Conservation (phyloP, 2,797 vertebrate species). For the Pseudochirops cupreus region DNA sequence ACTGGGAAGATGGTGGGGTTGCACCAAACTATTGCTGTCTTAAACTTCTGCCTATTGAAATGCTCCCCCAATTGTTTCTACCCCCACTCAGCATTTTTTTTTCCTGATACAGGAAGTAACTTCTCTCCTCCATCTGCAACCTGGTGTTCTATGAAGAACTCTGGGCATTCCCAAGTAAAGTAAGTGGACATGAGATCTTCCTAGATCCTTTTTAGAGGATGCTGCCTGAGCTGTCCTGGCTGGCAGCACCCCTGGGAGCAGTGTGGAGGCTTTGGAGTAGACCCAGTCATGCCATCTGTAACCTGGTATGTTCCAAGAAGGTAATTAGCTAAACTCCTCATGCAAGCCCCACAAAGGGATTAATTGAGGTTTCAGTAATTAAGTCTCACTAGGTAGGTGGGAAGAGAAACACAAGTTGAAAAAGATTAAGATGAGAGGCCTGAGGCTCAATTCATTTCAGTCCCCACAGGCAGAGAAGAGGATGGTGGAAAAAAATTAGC, state of each 20-base stretch:
- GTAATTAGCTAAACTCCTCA: conserved; percentile 68
- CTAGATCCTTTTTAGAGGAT: neutral
- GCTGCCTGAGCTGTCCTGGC: neutral
- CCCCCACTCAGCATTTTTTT: neutral
- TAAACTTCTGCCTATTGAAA: neutral
- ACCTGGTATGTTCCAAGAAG: conserved; percentile 15
- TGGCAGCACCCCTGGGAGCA: neutral
- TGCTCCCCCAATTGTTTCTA: neutral
- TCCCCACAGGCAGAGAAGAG: fast-evolving
- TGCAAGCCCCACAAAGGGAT: conserved; percentile 40
- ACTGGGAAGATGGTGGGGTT: neutral
- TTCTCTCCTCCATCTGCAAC: neutral
- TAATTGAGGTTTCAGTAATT: conserved; percentile 65
- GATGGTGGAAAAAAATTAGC: neutral
- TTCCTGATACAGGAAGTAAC: neutral
- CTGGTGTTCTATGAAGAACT: neutral
- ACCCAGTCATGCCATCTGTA: conserved; percentile 43
- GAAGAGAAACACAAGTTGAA: conserved; percentile 52
- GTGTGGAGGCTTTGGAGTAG: conserved; percentile 18
- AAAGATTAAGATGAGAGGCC: conserved; percentile 16
- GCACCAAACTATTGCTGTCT: neutral
- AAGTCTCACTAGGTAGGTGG: conserved; percentile 12
- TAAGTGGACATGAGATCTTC: neutral
- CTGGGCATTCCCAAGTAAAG: neutral
- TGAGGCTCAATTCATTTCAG: neutral